phyloP scores from a whole-genome alignment of 2,113 vertebrate species.

The Pterophyllum scalare region DNA sequence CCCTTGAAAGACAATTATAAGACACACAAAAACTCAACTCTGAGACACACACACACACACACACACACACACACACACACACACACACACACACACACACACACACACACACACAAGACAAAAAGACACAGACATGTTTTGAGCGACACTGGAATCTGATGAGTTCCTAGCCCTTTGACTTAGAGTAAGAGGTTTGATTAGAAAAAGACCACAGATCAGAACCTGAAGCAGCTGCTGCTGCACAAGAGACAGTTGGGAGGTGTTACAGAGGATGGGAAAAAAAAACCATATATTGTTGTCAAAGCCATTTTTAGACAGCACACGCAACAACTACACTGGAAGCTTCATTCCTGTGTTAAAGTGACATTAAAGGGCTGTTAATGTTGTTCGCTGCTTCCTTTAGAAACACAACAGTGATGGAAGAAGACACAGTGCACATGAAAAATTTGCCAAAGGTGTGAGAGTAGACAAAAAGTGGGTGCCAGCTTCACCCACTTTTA shows the following conservation, averaged over 20 bases:
- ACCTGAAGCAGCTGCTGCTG: not conserved
- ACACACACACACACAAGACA: not conserved
- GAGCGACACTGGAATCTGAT: slow-evolving; percentile 38
- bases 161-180: slow-evolving; percentile 39
- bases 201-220: slow-evolving; percentile 59
- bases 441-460: not conserved
- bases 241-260: slow-evolving; percentile 14
- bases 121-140: slow-evolving; percentile 27
- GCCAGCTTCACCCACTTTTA: not conserved
- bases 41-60: slow-evolving; percentile 25
- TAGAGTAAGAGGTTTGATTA: slow-evolving; percentile 63
- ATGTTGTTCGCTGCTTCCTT: not conserved
- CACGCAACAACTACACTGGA: not conserved
- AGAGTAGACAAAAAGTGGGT: not conserved
- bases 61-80: no score
- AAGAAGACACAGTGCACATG: not conserved
- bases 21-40: slow-evolving; percentile 44
- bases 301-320: not conserved
- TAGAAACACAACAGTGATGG: not conserved
- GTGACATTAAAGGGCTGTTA: not conserved
- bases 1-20: slow-evolving; percentile 62
- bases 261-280: slow-evolving; percentile 60
- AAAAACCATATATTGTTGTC: not conserved
- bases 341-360: not conserved
- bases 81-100: no score